Evolutionary conservation across 64 coral and sea anemone species (phyloP), one percentile per base, ranked within the genome.

Genomic region (Stichodactyla helianthus): DNA sequence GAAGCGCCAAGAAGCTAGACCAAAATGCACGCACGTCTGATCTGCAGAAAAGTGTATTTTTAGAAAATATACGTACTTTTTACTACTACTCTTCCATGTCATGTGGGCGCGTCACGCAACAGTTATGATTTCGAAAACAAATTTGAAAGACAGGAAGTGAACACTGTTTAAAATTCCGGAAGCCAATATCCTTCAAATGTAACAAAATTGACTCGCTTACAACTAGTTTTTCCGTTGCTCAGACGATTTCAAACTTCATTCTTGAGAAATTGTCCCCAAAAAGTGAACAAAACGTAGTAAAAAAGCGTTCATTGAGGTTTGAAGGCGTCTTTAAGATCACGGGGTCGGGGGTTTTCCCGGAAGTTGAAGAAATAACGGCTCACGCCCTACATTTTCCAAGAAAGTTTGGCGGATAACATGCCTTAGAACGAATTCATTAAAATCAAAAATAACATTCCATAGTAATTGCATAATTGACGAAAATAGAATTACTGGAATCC

Each of bases 401-500:
- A 74, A 74, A 74, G 13, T 74, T 74, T 31, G 23, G 25, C 68
- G 68, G 26, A 74, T 74, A 23, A 11, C 25, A 31, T 10, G 10
- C 7, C 20, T 31, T 31, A 25, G 6, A 68, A 22, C 2, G n/a
- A 60, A 60, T 44, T 17, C 10, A 60, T 60, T 15, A 11, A 74
- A 4, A 58, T 15, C 25, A 28, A 31, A 74, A 74, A 74, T 74
- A 31, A 26, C 17, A 74, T 74, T 74, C 68, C 68, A 27, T 10
- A 31, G 10, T 31, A 23, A 74, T 74, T 27, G 27, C 7, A 23
- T 19, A 11, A 74, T 10, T 5, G 68, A 74, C 68, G 12, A 74
- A 74, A 74, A 74, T 74, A 74, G 68, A 74, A 13, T 74, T 74
- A 74, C 25, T 74, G 68, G 68, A 74, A 74, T 74, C 68, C 68